phyloP scores from a whole-genome alignment of 2,797 vertebrate genomes.

The Avahi laniger region DNA sequence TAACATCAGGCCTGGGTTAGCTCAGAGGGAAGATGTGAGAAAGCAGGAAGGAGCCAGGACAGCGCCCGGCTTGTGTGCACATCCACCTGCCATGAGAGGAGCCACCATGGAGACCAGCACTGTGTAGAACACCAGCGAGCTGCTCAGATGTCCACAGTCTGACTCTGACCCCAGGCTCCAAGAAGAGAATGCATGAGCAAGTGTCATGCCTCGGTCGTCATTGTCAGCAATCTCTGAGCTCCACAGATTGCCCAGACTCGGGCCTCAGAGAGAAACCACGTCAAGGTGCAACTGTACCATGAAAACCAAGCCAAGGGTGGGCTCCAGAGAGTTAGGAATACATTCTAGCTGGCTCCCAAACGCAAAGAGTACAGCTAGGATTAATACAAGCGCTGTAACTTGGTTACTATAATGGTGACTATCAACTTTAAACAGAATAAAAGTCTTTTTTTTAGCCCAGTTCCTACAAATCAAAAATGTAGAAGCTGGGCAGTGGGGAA shows the following conservation, averaged over 20 bases:
- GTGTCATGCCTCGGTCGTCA: background rate
- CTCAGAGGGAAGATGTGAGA: background rate
- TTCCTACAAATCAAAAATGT: background rate
- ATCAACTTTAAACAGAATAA: background rate
- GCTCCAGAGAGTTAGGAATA: background rate
- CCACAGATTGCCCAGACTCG: background rate
- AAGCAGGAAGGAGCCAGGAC: background rate
- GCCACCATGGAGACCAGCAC: background rate
- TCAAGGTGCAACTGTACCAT: background rate
- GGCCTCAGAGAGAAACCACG: background rate
- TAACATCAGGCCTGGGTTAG: background rate
- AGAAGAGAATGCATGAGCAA: background rate
- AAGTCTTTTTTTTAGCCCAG: background rate
- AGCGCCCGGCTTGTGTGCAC: background rate
- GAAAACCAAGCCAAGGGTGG: background rate
- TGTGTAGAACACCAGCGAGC: background rate
- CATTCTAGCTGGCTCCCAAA: background rate
- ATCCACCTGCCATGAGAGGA: accelerated
- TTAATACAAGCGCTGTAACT: background rate
- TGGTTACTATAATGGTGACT: background rate
- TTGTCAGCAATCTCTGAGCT: background rate
- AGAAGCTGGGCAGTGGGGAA: background rate
- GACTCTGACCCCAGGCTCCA: background rate
- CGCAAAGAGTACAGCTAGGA: background rate
- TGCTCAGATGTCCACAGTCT: background rate